Evolutionary conservation across 1,140 invertebrate genomes (phyloP), one percentile per base, ranked within the genome.

Genomic region (Pogonognathellus flavescens): DNA sequence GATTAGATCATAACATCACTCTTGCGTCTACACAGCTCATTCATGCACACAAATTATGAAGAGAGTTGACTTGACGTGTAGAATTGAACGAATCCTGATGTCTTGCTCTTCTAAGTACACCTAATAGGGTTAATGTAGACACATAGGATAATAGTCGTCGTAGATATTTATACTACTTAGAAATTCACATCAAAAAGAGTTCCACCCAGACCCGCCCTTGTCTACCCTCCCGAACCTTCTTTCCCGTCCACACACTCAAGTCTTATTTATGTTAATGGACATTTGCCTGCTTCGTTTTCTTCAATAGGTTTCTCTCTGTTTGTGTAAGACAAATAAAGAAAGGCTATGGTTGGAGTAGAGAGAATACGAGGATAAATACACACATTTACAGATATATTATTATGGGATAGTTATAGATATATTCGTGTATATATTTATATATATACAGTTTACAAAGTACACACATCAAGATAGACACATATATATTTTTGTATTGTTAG

Each of bases 211-310:
- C 31, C 70, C 70, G 70, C 70, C 70, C 70, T 49, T 50, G 16
- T 16, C 41, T 50, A 31, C n/a, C 14, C 31, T 9, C 1, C 31
- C 31, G 6, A 66, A 25, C 62, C 14, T 66, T 66, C 62, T 18
- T 25, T 66, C 62, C 13, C 41, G 70, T 76, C n/a, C 53, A 57
- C 31, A 66, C 25, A 25, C 62, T 18, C 70, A 76, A 41, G 41
- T 76, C 70, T 76, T 76, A 76, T 76, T 76, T 76, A 76, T 76
- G 70, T 49, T 76, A 76, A 76, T 76, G 70, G 70, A 76, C 41
- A 76, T 76, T 76, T 76, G 70, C 70, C 49, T 41, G 25, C 31
- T 49, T 49, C 25, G 49, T 25, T 76, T 76, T 50, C 70, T 76
- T 18, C 70, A n/a, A 41, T 14, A 14, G 13, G 11, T 57, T 57